Evolutionary conservation across 2,113 vertebrate genomes (phyloP).

Genomic region (Heloderma charlesbogerti): DNA sequence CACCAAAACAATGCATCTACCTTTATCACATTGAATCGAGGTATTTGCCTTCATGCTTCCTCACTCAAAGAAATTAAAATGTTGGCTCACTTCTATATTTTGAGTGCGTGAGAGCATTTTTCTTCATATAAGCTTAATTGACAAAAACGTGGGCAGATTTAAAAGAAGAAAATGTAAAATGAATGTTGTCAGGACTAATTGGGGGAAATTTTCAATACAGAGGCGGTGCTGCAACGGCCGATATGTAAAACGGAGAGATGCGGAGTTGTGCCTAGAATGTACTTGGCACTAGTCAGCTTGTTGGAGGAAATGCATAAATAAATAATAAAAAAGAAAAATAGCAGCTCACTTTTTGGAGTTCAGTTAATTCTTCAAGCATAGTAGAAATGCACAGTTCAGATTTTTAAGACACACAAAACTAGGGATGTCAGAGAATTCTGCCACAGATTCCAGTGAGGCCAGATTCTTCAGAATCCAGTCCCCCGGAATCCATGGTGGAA

Average conservation of each 20-base stretch:
- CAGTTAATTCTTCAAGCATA: not conserved
- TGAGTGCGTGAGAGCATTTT: slow-evolving; percentile 36
- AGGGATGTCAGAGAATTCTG: too few species aligned
- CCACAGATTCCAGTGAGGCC: too few species aligned
- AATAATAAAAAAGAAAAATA: not conserved
- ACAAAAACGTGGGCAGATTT: slow-evolving; percentile 39
- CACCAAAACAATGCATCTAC: slow-evolving; percentile 49
- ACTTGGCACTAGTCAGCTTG: not conserved
- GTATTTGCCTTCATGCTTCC: slow-evolving; percentile 58
- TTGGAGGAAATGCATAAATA: not conserved
- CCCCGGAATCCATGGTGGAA: too few species aligned
- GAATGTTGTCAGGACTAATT: slow-evolving; percentile 17
- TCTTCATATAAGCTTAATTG: slow-evolving; percentile 68
- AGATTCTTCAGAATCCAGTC: too few species aligned
- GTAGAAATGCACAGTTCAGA: not conserved
- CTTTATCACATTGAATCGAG: slow-evolving; percentile 34
- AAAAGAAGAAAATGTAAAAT: slow-evolving; percentile 42
- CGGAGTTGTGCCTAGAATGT: not conserved
- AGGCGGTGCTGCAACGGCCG: not conserved
- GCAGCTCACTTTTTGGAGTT: not conserved
- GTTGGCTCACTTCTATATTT: slow-evolving; percentile 66
- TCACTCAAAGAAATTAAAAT: slow-evolving; percentile 55
- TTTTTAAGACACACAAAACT: not conserved
- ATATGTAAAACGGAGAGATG: not conserved
- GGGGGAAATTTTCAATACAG: slow-evolving; percentile 8